Evolutionary conservation across 2,113 vertebrate genomes (phyloP).

Genomic region (Pollimyrus isidori): DNA sequence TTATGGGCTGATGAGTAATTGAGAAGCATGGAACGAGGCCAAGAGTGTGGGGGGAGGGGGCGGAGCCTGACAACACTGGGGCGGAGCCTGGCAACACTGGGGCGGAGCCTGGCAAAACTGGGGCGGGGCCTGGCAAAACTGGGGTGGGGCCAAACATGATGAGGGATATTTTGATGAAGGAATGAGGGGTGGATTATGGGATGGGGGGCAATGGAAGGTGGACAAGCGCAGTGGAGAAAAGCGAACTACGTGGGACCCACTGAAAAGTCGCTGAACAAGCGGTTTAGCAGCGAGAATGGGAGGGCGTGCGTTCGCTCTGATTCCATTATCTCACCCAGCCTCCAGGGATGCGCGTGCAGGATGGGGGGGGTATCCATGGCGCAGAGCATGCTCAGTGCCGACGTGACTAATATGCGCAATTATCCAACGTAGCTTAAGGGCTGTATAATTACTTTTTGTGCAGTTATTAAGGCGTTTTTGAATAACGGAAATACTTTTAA

Average conservation of each 20-base stretch:
- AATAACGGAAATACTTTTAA: conserved; percentile 7
- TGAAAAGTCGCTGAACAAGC: background rate
- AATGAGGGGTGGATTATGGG: background rate
- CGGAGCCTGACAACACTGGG: background rate
- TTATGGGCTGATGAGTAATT: background rate
- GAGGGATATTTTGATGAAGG: background rate
- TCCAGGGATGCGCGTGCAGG: background rate
- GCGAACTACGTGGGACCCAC: background rate
- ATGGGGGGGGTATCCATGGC: background rate
- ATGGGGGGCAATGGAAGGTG: background rate
- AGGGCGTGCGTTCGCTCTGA: background rate
- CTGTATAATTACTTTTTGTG: conserved; percentile 5
- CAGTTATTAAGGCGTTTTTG: background rate
- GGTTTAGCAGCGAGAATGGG: background rate
- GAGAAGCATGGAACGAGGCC: background rate
- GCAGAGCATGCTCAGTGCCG: background rate
- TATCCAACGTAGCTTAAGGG: background rate
- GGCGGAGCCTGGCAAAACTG: background rate
- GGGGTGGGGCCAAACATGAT: background rate
- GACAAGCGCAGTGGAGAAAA: background rate
- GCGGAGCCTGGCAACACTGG: background rate
- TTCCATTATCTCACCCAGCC: background rate
- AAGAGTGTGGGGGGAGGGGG: background rate
- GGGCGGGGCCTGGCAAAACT: background rate
- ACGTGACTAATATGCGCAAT: background rate